Evolutionary conservation across 2,888 invertebrate species (phyloP), one percentile per base, ranked within the genome.

Genomic region (Trichopoda pennipes): DNA sequence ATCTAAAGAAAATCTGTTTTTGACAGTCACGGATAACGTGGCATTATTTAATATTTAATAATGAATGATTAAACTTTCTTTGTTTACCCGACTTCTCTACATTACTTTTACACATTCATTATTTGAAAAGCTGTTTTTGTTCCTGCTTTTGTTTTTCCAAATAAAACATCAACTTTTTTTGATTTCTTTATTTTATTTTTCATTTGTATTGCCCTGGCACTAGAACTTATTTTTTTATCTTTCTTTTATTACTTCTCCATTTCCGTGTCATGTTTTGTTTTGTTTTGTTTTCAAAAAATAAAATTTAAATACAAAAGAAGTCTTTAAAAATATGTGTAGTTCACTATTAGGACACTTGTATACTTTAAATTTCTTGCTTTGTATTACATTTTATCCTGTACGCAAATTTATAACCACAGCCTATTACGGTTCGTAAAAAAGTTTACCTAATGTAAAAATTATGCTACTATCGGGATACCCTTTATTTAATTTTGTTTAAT

Each of bases 291-390:
- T 32, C 4, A 32, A 32, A 32, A 32, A 32, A n/a, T n/a, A n/a
- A 64, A 66, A 74, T 66, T 58, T 66, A 49, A 64, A 66, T 47
- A 66, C 38, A 4, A 49, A 47, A 75, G n/a, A n/a, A n/a, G n/a
- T n/a, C n/a, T n/a, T n/a, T n/a, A n/a, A n/a, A n/a, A n/a, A n/a
- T n/a, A n/a, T n/a, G n/a, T n/a, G n/a, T n/a, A n/a, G n/a, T n/a
- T n/a, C n/a, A n/a, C n/a, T n/a, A n/a, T n/a, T n/a, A n/a, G n/a
- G n/a, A n/a, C n/a, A n/a, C n/a, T n/a, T n/a, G n/a, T n/a, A n/a
- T n/a, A n/a, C n/a, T n/a, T n/a, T n/a, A n/a, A n/a, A n/a, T n/a
- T n/a, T n/a, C n/a, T n/a, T n/a, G n/a, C n/a, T n/a, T n/a, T n/a
- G n/a, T n/a, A n/a, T n/a, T n/a, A n/a, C n/a, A n/a, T n/a, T n/a